A percentile compares a stretch with the other conserved stretches of the same genome.
phyloP scores from a whole-genome alignment of 2,888 invertebrate species.

The Neocrepidodera transversa region DNA sequence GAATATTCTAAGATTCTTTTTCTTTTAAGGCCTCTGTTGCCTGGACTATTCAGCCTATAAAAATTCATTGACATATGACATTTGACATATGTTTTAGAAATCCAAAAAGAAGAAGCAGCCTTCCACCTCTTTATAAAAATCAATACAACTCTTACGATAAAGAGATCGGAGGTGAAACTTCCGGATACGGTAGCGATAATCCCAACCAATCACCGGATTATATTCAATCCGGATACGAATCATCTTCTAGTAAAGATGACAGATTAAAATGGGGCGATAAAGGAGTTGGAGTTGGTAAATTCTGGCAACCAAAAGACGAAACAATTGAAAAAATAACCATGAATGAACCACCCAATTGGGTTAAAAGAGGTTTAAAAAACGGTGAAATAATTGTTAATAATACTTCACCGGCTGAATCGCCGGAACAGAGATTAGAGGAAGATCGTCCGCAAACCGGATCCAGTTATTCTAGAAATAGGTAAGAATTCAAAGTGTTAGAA shows the following conservation, averaged over 20 bases:
- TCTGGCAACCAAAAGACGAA: conserved; percentile 68
- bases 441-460: conserved; percentile 58
- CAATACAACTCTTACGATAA: conserved; percentile 53
- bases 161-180: conserved; percentile 74
- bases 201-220: conserved; percentile 61
- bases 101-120: conserved; percentile 49
- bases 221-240: conserved; percentile 53
- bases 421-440: conserved; percentile 57
- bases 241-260: conserved; percentile 64
- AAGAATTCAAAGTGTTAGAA: conserved; percentile 24
- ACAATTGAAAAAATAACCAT: conserved; percentile 35
- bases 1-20: too few relatives aligned
- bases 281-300: conserved; percentile 70
- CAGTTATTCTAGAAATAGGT: conserved; percentile 50
- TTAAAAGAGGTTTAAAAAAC: conserved; percentile 62
- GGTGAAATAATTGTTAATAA: conserved; percentile 62
- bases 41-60: too few relatives aligned
- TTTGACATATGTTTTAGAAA: too few relatives aligned
- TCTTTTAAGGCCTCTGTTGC: too few relatives aligned
- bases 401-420: conserved; percentile 59
- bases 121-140: conserved; percentile 58
- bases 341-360: conserved; percentile 62
- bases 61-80: too few relatives aligned
- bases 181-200: conserved; percentile 84
- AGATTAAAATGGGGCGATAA: conserved; percentile 78